Evolutionary conservation across 2,113 vertebrate species (phyloP).

Genomic region (Psettodes erumei): DNA sequence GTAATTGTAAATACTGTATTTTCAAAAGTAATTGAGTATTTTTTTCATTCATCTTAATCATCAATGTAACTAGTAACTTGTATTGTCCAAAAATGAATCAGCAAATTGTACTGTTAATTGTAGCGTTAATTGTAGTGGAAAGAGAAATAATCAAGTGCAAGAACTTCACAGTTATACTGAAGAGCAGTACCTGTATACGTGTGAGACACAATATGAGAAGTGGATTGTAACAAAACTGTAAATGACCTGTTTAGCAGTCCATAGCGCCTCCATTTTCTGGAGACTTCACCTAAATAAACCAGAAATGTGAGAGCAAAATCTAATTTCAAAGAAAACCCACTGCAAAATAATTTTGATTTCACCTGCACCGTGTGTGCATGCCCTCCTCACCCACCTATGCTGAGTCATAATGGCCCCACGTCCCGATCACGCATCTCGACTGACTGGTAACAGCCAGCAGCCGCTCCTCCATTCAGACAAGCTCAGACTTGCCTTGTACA

Average conservation of each 20-base stretch:
- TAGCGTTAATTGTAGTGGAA: too few relatives aligned
- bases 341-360: not conserved
- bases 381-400: constrained; percentile 11
- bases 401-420: constrained; percentile 50
- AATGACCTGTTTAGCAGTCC: not conserved
- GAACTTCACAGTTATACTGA: too few relatives aligned
- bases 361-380: constrained; percentile 2
- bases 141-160: too few relatives aligned
- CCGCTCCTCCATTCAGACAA: constrained; percentile 64
- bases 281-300: not conserved
- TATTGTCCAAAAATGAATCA: too few relatives aligned
- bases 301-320: not conserved
- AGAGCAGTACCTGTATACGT: too few relatives aligned
- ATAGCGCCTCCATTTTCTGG: not conserved
- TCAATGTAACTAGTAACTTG: too few relatives aligned
- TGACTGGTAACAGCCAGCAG: constrained; percentile 56
- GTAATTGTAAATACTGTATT: too few relatives aligned
- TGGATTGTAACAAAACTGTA: too few relatives aligned
- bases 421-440: constrained; percentile 17
- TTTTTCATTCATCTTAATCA: too few relatives aligned
- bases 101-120: too few relatives aligned
- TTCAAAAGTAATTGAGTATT: too few relatives aligned
- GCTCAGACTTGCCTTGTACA: constrained; percentile 75
- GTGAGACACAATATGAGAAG: too few relatives aligned
- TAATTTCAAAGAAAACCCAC: not conserved